Evolutionary conservation across 1,140 invertebrate species (phyloP).

Genomic region (Drosophila eugracilis): DNA sequence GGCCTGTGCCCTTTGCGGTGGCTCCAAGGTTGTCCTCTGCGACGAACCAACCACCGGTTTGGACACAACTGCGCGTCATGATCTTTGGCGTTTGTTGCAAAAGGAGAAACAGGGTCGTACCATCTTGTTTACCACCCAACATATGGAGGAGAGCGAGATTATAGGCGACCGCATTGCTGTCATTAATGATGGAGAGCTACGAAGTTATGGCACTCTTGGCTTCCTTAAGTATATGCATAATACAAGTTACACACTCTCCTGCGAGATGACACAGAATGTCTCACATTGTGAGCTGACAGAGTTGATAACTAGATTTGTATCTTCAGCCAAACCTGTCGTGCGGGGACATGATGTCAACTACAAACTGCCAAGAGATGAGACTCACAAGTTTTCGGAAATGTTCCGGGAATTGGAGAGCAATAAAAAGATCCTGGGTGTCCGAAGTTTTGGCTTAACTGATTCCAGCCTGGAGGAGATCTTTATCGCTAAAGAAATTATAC

Average conservation of each 20-base stretch:
- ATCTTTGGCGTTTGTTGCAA: conserved; percentile 93
- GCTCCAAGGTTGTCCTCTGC: conserved; percentile 89
- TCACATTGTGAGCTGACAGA: conserved; percentile 6
- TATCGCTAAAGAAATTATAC: not conserved
- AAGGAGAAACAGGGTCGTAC: conserved; percentile 87
- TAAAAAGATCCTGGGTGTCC: not conserved
- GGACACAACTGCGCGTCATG: conserved; percentile 95
- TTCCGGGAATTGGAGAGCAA: conserved; percentile 16
- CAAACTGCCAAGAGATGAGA: conserved; percentile 1
- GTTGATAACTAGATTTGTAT: not conserved
- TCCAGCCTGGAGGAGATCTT: conserved; percentile 94
- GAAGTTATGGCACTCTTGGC: conserved; percentile 92
- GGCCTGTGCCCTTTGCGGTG: conserved; percentile 91
- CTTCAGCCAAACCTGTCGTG: not conserved
- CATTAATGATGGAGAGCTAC: conserved; percentile 91
- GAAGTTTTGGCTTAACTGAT: conserved; percentile 94
- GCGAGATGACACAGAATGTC: conserved; percentile 10
- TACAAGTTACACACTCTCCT: conserved; percentile 27
- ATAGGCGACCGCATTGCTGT: conserved; percentile 97
- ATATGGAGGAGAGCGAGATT: conserved; percentile 98
- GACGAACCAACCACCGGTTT: conserved; percentile 98
- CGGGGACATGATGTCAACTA: conserved; percentile 9
- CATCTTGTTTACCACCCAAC: conserved; percentile 97
- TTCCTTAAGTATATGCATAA: conserved; percentile 94
- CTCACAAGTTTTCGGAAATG: conserved; percentile 3